Percentiles rank a stretch among this genome's conserved stretches.
These are phyloP conservation scores for Gulo gulo DNA, from an alignment of 2,113 vertebrate species.

Conservation along the genomic window DNA sequence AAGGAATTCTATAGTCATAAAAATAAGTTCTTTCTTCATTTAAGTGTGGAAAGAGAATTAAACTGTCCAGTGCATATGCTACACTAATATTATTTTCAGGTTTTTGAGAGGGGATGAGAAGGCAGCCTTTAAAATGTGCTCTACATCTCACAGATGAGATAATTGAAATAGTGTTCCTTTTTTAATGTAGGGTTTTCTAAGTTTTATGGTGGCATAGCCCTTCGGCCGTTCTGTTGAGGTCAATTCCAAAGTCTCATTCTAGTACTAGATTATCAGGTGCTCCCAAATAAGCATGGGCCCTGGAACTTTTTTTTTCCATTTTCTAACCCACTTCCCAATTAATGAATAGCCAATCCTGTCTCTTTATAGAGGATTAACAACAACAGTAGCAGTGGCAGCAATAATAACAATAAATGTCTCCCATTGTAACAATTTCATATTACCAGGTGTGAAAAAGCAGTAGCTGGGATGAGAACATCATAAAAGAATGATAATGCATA, in stretches of 20 bases:
- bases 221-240: background rate
- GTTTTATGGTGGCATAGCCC: background rate
- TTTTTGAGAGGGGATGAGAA: background rate
- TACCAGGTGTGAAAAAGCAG: background rate
- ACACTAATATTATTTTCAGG: conserved; percentile 4
- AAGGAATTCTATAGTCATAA: background rate
- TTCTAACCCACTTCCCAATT: background rate
- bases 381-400: background rate
- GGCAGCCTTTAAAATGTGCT: background rate
- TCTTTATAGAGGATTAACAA: background rate
- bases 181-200: background rate
- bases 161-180: background rate
- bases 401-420: background rate
- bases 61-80: background rate
- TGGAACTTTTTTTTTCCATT: background rate
- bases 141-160: conserved; percentile 20
- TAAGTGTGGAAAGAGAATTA: background rate
- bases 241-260: background rate
- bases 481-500: background rate
- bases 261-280: background rate
- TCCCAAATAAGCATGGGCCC: background rate
- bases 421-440: background rate
- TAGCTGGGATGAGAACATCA: background rate
- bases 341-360: background rate
- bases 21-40: background rate